phyloP scores from a whole-genome alignment of 1,140 invertebrate genomes.

The Aricia agestis region DNA sequence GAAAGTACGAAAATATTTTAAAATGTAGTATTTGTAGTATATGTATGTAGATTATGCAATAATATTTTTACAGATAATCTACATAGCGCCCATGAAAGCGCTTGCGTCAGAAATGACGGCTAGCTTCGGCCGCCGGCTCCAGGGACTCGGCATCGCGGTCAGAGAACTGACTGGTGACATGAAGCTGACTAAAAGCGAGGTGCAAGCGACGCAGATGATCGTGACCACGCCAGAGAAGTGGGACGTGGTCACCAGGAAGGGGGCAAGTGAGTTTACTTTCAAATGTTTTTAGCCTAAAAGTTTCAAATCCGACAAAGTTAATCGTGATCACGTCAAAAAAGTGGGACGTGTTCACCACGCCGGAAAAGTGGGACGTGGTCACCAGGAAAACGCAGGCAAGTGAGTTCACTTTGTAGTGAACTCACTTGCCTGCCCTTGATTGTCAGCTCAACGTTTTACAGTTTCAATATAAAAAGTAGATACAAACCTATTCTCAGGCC shows the following conservation, averaged over 20 bases:
- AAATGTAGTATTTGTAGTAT: too few species aligned
- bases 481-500: too few species aligned
- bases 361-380: constrained; percentile 99
- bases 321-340: constrained; percentile 99
- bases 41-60: too few species aligned
- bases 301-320: constrained; percentile 91
- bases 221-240: constrained; percentile 99
- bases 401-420: constrained; percentile 42
- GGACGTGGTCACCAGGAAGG: constrained; percentile 99
- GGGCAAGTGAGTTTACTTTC: constrained; percentile 73
- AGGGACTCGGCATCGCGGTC: constrained; percentile 86
- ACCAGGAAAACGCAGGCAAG: constrained; percentile 93
- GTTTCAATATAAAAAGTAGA: too few species aligned
- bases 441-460: too few species aligned
- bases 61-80: constrained; percentile 90
- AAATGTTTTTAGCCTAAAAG: too few species aligned
- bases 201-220: constrained; percentile 97
- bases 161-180: constrained; percentile 98
- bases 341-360: constrained; percentile 99
- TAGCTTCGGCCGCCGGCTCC: constrained; percentile 91
- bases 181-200: constrained; percentile 96
- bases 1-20: too few species aligned
- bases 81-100: constrained; percentile 99
- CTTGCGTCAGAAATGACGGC: constrained; percentile 98
- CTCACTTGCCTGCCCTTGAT: too few species aligned